Evolutionary conservation across 2,888 invertebrate species (phyloP).

Genomic region (Euclidia mi): DNA sequence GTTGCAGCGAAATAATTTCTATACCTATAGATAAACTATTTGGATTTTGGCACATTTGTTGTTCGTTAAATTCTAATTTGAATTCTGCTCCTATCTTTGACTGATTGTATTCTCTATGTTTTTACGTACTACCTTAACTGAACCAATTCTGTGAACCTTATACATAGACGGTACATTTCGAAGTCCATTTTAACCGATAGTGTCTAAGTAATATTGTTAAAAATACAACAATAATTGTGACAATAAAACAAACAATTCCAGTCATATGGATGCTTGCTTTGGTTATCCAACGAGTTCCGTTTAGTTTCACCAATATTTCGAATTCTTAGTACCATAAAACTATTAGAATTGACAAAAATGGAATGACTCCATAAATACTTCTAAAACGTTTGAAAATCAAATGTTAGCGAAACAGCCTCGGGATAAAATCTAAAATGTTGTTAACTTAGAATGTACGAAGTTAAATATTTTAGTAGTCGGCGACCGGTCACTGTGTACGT

Average conservation of each 20-base stretch:
- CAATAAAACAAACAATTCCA: conserved; percentile 5
- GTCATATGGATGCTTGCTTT: conserved; percentile 25
- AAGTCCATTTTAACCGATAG: conserved; percentile 16
- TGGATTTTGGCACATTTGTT: not conserved
- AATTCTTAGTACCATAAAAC: conserved; percentile 6
- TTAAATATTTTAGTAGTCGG: conserved; percentile 78
- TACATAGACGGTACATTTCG: conserved; percentile 18
- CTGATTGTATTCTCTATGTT: too few relatives aligned
- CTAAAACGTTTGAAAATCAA: conserved; percentile 31
- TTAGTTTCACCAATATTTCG: conserved; percentile 1
- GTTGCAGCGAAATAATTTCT: too few relatives aligned
- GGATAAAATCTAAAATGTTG: conserved; percentile 74
- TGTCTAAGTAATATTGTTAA: conserved; percentile 13
- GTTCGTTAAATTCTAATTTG: too few relatives aligned
- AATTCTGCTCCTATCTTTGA: too few relatives aligned
- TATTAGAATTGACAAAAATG: conserved; percentile 19
- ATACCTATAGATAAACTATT: too few relatives aligned
- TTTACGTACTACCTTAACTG: not conserved
- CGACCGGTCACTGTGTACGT: conserved; percentile 31
- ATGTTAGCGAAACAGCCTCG: conserved; percentile 58
- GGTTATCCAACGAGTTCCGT: conserved; percentile 20
- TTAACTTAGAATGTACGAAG: conserved; percentile 79
- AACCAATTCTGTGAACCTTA: not conserved
- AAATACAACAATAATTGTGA: conserved; percentile 14
- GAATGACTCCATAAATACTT: conserved; percentile 11